A percentile compares a stretch with the other conserved stretches of the same genome.
Conservation (phyloP, 2,888 invertebrate genomes). For the Hemistola chrysoprasaria region DNA sequence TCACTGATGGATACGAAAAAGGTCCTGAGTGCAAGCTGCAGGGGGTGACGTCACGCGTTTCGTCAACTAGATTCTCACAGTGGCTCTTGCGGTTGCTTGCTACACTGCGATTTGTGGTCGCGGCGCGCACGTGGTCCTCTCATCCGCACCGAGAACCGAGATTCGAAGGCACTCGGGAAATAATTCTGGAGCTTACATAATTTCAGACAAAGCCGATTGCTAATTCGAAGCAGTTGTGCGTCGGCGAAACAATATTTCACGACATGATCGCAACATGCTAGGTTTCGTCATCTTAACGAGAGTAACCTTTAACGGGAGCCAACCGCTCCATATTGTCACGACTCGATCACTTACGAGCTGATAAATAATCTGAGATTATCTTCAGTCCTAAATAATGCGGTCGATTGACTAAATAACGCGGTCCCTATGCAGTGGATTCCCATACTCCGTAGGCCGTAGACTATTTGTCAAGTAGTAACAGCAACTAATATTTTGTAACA, state of each 20-base stretch:
- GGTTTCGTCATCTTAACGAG: slow-evolving; percentile 74
- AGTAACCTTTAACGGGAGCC: slow-evolving; percentile 74
- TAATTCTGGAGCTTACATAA: slow-evolving; percentile 12
- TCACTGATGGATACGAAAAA: slow-evolving; percentile 71
- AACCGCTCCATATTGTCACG: slow-evolving; percentile 75
- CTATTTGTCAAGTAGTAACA: slow-evolving; percentile 66
- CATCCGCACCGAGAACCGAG: slow-evolving; percentile 10
- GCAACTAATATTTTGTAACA: slow-evolving; percentile 66
- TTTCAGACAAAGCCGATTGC: slow-evolving; percentile 22
- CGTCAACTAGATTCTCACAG: slow-evolving; percentile 66
- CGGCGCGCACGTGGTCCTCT: slow-evolving; percentile 40
- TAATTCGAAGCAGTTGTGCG: slow-evolving; percentile 25
- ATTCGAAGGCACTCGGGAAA: not conserved
- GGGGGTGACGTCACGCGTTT: slow-evolving; percentile 60
- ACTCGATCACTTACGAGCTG: slow-evolving; percentile 56
- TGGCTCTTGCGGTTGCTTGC: slow-evolving; percentile 40
- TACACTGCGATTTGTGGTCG: slow-evolving; percentile 41
- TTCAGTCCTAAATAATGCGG: slow-evolving; percentile 42
- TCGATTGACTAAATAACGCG: slow-evolving; percentile 34
- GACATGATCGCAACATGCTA: slow-evolving; percentile 42
- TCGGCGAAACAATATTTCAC: slow-evolving; percentile 48
- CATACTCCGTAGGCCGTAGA: slow-evolving; percentile 46
- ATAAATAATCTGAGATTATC: slow-evolving; percentile 69
- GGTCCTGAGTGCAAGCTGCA: slow-evolving; percentile 51
- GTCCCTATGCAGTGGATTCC: slow-evolving; percentile 25